These are phyloP conservation scores for Porites evermanni DNA, from an alignment of 92 coral and sea anemone genomes.

Conservation along the genomic window DNA sequence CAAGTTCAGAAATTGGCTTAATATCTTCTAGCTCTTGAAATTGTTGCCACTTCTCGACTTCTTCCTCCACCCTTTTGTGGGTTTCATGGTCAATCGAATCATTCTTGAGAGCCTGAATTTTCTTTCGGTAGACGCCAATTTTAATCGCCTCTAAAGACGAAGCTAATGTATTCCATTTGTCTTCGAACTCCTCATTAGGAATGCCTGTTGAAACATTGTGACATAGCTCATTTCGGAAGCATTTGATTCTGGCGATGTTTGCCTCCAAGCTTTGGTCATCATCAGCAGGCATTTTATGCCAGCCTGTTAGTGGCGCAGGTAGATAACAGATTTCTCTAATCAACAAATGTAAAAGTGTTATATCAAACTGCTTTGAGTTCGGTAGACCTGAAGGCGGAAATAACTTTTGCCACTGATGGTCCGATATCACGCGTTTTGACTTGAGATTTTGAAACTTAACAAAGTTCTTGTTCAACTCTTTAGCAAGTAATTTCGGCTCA, in stretches of 20 bases:
- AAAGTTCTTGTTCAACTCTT: not conserved
- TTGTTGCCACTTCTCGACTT: not conserved
- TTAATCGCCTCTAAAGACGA: constrained; percentile 31
- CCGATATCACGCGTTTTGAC: constrained; percentile 30
- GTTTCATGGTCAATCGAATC: constrained; percentile 25
- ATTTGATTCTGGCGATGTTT: constrained; percentile 43
- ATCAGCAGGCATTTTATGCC: constrained; percentile 58
- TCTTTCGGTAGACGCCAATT: not conserved
- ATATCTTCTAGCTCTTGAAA: not conserved
- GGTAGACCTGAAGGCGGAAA: constrained; percentile 51
- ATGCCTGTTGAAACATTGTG: constrained; percentile 27
- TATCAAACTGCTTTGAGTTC: constrained; percentile 51
- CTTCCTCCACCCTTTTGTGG: not conserved
- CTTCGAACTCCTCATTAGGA: constrained; percentile 35
- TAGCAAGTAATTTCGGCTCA: not conserved
- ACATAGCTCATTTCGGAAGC: constrained; percentile 43
- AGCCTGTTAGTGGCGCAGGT: constrained; percentile 42
- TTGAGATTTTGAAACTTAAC: constrained; percentile 19
- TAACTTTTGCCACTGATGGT: constrained; percentile 51
- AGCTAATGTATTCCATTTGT: constrained; percentile 14
- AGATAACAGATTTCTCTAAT: constrained; percentile 28
- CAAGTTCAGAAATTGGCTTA: not conserved
- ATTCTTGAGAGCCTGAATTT: constrained; percentile 40
- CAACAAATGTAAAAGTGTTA: constrained; percentile 53
- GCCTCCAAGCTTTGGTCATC: constrained; percentile 42